Conservation (phyloP, 2,888 invertebrate genomes). For the Aspidiotus rigidus region DNA sequence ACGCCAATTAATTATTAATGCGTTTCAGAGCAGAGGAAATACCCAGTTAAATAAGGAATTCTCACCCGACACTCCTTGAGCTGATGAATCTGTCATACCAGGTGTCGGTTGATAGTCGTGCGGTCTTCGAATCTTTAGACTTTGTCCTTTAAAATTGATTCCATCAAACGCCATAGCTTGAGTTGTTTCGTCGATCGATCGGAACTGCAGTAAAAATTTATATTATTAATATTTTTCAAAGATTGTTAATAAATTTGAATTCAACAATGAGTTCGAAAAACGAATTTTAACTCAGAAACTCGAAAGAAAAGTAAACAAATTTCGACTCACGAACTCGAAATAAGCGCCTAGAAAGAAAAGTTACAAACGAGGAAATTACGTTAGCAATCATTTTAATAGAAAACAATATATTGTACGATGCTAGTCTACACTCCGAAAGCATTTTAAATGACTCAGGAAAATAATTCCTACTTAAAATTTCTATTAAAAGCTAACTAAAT, state of each 20-base stretch:
- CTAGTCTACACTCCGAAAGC: too few species aligned
- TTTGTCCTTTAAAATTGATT: conserved; percentile 96
- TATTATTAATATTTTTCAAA: neutral
- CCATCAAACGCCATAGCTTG: conserved; percentile 99
- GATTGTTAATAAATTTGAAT: too few species aligned
- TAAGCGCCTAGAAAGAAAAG: neutral
- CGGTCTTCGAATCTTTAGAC: conserved; percentile 92
- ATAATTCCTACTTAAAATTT: too few species aligned
- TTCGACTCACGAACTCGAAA: too few species aligned
- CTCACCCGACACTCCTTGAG: conserved; percentile 12
- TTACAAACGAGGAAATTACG: too few species aligned
- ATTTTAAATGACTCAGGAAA: too few species aligned
- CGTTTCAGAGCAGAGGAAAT: neutral
- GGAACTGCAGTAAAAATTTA: conserved; percentile 48
- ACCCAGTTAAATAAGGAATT: neutral
- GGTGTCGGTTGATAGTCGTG: conserved; percentile 98
- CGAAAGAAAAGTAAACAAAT: too few species aligned
- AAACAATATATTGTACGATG: too few species aligned
- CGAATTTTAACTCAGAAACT: too few species aligned
- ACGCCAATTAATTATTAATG: neutral
- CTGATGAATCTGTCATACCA: conserved; percentile 68
- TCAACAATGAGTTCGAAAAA: too few species aligned
- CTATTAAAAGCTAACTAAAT: too few species aligned
- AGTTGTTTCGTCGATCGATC: conserved; percentile 97
- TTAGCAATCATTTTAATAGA: too few species aligned